These are phyloP conservation scores for Epirrita christyi DNA, from an alignment of 2,888 invertebrate species.

Conservation along the genomic window DNA sequence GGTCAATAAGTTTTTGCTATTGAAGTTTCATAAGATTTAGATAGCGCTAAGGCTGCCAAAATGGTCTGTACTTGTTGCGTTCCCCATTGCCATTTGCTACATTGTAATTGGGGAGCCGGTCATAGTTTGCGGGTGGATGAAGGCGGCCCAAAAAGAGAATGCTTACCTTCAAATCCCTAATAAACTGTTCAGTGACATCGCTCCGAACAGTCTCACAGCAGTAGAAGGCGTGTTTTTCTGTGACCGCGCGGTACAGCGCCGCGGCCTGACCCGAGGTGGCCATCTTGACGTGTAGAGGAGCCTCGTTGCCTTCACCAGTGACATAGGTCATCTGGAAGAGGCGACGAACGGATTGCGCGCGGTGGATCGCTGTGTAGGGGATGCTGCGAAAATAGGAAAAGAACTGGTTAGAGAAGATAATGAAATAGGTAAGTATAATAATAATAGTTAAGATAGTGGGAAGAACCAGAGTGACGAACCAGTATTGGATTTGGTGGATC, in stretches of 20 bases:
- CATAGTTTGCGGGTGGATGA: too few species aligned
- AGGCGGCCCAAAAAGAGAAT: background rate
- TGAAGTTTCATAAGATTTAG: too few species aligned
- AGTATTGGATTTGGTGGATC: too few species aligned
- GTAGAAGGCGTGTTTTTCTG: conserved; percentile 96
- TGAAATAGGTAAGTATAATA: conserved; percentile 7
- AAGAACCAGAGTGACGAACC: too few species aligned
- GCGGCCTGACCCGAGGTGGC: conserved; percentile 92
- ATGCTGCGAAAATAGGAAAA: conserved; percentile 82
- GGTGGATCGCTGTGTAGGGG: conserved; percentile 92
- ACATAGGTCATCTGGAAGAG: conserved; percentile 91
- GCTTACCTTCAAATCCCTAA: conserved; percentile 91
- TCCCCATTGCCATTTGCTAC: too few species aligned
- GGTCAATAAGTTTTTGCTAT: too few species aligned
- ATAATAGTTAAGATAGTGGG: too few species aligned
- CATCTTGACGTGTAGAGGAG: conserved; percentile 91
- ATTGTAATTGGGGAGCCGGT: too few species aligned
- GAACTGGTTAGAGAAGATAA: too few species aligned
- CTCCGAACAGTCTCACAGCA: conserved; percentile 96
- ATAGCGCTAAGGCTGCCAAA: too few species aligned
- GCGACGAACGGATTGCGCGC: conserved; percentile 90
- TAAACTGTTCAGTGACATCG: conserved; percentile 95
- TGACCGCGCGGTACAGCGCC: conserved; percentile 93
- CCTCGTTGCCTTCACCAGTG: conserved; percentile 87
- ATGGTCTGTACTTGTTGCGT: too few species aligned